Percentiles rank a stretch among this genome's conserved stretches.
phyloP scores from a whole-genome alignment of 2,113 vertebrate genomes.

The Pionites leucogaster region DNA sequence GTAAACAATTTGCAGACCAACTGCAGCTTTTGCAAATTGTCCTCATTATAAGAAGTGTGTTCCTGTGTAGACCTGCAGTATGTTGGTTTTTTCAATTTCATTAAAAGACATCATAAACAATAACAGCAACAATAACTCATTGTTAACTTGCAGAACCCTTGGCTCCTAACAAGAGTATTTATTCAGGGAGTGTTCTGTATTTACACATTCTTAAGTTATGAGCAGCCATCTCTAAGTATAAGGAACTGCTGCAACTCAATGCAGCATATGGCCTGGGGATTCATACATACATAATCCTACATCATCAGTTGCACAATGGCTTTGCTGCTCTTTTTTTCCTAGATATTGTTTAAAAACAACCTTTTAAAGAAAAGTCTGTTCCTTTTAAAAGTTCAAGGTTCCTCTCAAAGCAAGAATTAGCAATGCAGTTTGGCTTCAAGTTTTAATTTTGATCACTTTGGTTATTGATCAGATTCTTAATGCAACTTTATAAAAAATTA shows the following conservation, averaged over 20 bases:
- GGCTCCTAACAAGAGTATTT: neutral
- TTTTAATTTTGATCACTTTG: neutral
- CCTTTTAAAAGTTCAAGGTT: neutral
- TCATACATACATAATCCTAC: neutral
- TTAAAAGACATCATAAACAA: neutral
- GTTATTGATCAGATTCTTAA: neutral
- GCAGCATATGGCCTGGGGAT: neutral
- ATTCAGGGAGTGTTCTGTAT: neutral
- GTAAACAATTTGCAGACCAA: neutral
- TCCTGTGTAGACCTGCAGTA: neutral
- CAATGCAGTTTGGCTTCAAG: neutral
- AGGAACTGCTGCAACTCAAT: neutral
- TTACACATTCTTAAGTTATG: neutral
- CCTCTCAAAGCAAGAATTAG: neutral
- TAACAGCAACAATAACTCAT: neutral
- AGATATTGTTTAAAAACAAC: neutral
- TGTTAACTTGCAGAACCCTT: neutral
- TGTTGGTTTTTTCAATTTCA: neutral
- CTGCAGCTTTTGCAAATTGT: neutral
- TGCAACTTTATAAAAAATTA: neutral
- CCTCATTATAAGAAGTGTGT: neutral
- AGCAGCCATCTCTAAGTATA: neutral
- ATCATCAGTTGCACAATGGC: neutral
- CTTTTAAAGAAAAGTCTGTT: neutral
- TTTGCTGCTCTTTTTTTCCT: neutral